Percentiles rank a stretch among this genome's conserved stretches.
Evolutionary conservation across 1,140 invertebrate genomes (phyloP).

Genomic region (Nephila pilipes): DNA sequence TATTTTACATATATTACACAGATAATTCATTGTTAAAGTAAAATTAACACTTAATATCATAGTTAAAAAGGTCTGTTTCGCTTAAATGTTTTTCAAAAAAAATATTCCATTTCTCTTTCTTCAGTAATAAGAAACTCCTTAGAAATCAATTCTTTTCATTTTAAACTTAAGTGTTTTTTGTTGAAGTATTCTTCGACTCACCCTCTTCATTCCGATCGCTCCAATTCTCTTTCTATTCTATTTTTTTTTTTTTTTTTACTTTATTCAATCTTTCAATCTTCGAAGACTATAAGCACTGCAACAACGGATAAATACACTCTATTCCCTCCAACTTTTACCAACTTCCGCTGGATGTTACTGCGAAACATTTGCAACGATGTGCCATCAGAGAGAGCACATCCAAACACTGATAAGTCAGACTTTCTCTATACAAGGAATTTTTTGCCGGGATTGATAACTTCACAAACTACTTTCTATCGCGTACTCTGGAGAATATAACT

Average conservation of each 20-base stretch:
- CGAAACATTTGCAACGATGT: slow-evolving; percentile 39
- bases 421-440: background rate
- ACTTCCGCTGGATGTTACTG: slow-evolving; percentile 36
- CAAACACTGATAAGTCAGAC: slow-evolving; percentile 47
- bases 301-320: slow-evolving; percentile 13
- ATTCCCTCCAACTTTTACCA: slow-evolving; percentile 16
- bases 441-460: slow-evolving; percentile 48
- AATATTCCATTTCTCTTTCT: background rate
- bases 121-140: background rate
- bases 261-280: slow-evolving; percentile 49
- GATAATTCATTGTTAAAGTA: too few relatives aligned
- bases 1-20: too few relatives aligned
- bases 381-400: slow-evolving; percentile 45
- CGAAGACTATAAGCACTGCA: background rate
- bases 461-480: slow-evolving; percentile 57
- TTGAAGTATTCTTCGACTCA: background rate
- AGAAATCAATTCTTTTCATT: background rate
- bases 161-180: too few relatives aligned
- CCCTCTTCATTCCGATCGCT: background rate
- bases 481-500: slow-evolving; percentile 51
- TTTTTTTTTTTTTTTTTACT: too few relatives aligned
- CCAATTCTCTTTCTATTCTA: background rate
- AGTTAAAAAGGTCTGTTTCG: too few relatives aligned
- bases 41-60: too few relatives aligned
- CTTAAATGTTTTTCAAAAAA: background rate